Evolutionary conservation across 2,797 vertebrate species (phyloP).

Genomic region (Platyrinchus mystaceus): DNA sequence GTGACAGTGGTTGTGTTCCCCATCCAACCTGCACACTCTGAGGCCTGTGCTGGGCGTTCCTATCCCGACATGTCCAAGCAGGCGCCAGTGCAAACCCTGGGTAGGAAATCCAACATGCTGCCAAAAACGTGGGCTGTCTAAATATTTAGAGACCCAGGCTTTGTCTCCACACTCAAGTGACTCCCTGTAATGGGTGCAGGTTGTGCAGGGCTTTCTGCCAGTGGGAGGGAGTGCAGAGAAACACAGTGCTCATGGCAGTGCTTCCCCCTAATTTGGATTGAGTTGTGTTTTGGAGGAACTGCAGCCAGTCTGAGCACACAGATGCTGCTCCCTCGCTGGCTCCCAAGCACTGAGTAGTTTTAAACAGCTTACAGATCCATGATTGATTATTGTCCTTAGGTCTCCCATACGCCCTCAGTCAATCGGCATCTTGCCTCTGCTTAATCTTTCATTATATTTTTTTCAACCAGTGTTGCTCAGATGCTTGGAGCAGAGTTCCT

Average conservation of each 20-base stretch:
- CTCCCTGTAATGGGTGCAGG: accelerated
- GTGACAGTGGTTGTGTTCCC: constrained; percentile 78
- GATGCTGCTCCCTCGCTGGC: not conserved
- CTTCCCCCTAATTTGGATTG: not conserved
- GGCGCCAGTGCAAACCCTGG: constrained; percentile 13
- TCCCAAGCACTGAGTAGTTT: not conserved
- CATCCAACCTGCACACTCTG: constrained; percentile 76
- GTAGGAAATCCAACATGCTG: not conserved
- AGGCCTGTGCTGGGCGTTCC: constrained; percentile 74
- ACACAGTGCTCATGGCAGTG: accelerated
- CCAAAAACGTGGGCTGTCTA: not conserved
- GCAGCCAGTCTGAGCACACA: not conserved
- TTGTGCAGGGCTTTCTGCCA: not conserved
- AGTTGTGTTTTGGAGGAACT: not conserved
- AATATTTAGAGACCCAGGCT: not conserved
- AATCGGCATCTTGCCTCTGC: not conserved
- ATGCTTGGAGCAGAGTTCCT: not conserved
- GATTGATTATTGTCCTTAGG: constrained; percentile 32
- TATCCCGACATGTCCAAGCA: constrained; percentile 73
- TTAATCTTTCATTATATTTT: not conserved
- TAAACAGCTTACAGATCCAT: not conserved
- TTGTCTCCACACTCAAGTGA: not conserved
- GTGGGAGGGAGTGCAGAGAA: not conserved
- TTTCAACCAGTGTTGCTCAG: not conserved
- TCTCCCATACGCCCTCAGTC: constrained; percentile 32